phyloP scores from a whole-genome alignment of 2,888 invertebrate species.

The Ctena decussata region DNA sequence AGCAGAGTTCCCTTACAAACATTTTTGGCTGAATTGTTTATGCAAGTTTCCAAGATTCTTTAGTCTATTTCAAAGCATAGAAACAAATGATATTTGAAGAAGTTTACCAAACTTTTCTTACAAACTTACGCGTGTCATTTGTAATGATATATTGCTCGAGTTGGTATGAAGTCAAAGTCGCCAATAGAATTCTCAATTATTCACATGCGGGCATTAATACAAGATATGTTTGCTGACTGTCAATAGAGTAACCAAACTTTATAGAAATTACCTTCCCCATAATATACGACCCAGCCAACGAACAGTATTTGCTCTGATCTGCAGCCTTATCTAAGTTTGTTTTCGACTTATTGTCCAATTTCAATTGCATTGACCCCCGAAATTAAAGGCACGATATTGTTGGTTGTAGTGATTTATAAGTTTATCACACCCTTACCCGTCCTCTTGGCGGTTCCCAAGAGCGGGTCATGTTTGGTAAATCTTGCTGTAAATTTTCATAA shows the following conservation, averaged over 20 bases:
- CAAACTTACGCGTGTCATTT: background rate
- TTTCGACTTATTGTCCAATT: constrained; percentile 51
- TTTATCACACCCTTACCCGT: constrained; percentile 46
- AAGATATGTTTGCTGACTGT: background rate
- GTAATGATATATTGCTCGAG: constrained; percentile 9
- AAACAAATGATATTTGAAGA: constrained; percentile 11
- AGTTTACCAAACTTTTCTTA: background rate
- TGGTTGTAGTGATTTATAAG: constrained; percentile 57
- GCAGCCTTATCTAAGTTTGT: constrained; percentile 53
- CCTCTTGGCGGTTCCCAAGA: constrained; percentile 24
- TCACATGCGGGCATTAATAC: background rate
- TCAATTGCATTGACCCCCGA: constrained; percentile 59
- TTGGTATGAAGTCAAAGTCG: constrained; percentile 4
- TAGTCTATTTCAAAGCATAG: background rate
- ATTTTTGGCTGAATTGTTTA: background rate
- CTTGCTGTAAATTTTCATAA: background rate
- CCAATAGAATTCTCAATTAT: background rate
- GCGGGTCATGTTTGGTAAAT: background rate
- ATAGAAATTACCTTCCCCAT: background rate
- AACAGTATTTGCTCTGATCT: constrained; percentile 37
- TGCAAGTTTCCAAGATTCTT: background rate
- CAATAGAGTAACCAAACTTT: background rate
- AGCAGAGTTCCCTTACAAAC: too few relatives aligned
- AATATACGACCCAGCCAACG: constrained; percentile 36
- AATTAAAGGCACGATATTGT: constrained; percentile 55